Conservation (phyloP, 2,888 invertebrate species). For the Oscheius sp. region DNA sequence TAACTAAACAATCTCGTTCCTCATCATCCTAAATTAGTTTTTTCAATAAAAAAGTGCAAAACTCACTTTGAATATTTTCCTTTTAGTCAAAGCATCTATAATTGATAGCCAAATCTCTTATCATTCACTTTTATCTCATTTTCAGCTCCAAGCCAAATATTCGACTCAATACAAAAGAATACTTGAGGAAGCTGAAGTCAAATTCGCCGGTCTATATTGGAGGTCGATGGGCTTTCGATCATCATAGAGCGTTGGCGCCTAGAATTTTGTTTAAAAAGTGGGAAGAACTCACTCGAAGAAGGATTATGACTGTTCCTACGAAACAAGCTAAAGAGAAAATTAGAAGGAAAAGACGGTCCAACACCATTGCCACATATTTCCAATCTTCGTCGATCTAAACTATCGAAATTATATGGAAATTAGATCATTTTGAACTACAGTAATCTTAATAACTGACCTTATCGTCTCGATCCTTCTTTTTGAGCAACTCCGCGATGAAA, state of each 20-base stretch:
- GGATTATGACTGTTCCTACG: constrained; percentile 78
- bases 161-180: no score
- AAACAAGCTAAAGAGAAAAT: constrained; percentile 90
- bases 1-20: constrained; percentile 45
- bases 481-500: constrained; percentile 96
- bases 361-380: constrained; percentile 87
- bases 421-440: no score
- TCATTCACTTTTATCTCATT: no score
- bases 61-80: constrained; percentile 51
- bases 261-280: no score
- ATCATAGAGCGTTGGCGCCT: constrained; percentile 66
- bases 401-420: neutral
- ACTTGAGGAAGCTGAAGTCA: no score
- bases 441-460: no score
- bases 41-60: neutral
- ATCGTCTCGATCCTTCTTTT: constrained; percentile 83
- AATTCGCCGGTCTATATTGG: constrained; percentile 28
- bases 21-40: constrained; percentile 41
- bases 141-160: no score
- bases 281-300: constrained; percentile 68
- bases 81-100: constrained; percentile 60
- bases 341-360: constrained; percentile 90
- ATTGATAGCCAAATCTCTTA: no score
- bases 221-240: constrained; percentile 51
- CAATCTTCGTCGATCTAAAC: constrained; percentile 59